Base-by-base conservation (phyloP, 1,140 invertebrate genomes). In the Eulimnadia texana region DNA sequence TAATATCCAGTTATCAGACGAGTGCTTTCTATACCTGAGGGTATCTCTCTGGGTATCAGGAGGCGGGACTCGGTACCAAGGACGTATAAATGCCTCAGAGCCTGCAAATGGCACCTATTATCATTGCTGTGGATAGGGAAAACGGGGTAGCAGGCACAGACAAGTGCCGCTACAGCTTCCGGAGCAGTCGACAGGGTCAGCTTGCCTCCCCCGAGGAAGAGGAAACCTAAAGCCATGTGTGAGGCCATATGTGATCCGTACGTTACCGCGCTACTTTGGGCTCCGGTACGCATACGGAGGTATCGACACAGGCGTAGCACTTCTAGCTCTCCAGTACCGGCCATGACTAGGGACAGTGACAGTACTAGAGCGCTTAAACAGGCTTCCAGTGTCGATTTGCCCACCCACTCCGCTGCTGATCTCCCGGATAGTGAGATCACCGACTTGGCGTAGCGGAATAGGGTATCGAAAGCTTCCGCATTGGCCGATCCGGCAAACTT, bases 91-190 rank as follows among this genome's bases (percentile, higher is more conserved):
- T 98, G 95, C 28, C 94, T 76, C 65, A 98, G 83, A 0, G 94
- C 93, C 82, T 98, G 93, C 58, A 97, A 75, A 74, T 96, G 92
- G 72, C 94, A 95, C 83, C 90, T 83, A 72, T 98, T 98, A 71
- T 98, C 94, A 70, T 92, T 92, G 68, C 87, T 93, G 72, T 96
- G 90, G 2, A 86, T 92, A 50, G 95, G 95, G 73, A 93, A 98
- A 73, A 95, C 95, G 2, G 95, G 95, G 75, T 93, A 98, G 71
- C 97, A 86, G 1, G 94, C 87, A 70, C 88, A 89, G 42, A 98
- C 75, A 42, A 98, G 73, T 0, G 91, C 88, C 3, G 91, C 93
- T 9, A 97, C 80, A 11, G 90, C 83, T 65, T 83, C 80, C 2
- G 89, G 85, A 13, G 84, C 83, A 55, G 90, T 92, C 3, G 84